Conservation (phyloP, 2,113 vertebrate genomes). For the Ochotona princeps region DNA sequence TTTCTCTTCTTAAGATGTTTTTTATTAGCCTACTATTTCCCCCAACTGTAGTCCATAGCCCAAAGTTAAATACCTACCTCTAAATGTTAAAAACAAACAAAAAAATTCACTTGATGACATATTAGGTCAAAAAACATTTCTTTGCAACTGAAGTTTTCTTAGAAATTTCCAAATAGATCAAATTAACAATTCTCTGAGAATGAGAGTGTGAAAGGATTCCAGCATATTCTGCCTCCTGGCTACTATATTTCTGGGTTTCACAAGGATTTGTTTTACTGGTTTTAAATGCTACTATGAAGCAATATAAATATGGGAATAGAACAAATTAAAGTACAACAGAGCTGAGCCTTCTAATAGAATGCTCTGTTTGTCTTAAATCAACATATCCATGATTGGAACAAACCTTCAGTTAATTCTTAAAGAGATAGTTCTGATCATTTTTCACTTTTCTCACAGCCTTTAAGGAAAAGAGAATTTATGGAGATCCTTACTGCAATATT, state of each 20-base stretch:
- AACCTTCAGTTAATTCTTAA: background rate
- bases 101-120: background rate
- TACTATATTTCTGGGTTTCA: background rate
- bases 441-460: background rate
- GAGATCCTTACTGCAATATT: background rate
- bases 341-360: background rate
- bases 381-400: background rate
- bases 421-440: background rate
- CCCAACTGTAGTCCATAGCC: too few species aligned
- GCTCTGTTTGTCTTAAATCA: background rate
- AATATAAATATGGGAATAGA: background rate
- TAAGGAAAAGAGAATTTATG: background rate
- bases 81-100: background rate
- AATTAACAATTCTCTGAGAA: background rate
- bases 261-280: background rate
- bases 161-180: background rate
- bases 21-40: background rate
- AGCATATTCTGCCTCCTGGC: background rate
- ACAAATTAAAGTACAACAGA: background rate
- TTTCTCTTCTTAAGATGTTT: background rate
- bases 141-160: background rate
- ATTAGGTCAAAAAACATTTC: background rate
- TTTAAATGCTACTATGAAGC: background rate
- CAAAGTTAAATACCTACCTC: background rate
- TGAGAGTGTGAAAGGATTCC: background rate